Percentiles rank a stretch among this genome's conserved stretches.
phyloP scores from a whole-genome alignment of 2,113 vertebrate species.

The Perccottus glenii region DNA sequence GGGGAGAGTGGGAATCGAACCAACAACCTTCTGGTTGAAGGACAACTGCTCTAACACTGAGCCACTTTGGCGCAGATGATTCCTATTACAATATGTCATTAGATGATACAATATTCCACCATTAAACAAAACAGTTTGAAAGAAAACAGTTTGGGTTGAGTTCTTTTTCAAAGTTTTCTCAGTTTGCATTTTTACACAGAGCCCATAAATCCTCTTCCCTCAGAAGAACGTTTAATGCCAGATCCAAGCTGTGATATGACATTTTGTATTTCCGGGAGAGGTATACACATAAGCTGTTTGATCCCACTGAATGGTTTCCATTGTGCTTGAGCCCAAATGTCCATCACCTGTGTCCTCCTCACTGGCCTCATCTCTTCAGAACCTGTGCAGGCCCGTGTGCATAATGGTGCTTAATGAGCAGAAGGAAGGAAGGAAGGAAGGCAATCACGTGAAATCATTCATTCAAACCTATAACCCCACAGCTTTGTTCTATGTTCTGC shows the following conservation, averaged over 20 bases:
- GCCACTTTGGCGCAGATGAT: too few species aligned
- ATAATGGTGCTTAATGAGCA: conserved; percentile 15
- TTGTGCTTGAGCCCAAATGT: background rate
- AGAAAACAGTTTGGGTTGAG: too few species aligned
- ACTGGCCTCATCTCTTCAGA: conserved; percentile 7
- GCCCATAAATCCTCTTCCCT: background rate
- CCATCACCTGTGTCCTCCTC: conserved; percentile 11
- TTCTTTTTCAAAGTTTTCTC: background rate
- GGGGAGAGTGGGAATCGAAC: too few species aligned
- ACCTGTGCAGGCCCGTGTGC: conserved; percentile 11
- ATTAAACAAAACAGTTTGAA: too few species aligned
- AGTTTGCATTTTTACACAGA: background rate
- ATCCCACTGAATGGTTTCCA: background rate
- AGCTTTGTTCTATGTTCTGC: conserved; percentile 36
- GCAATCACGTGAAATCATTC: conserved; percentile 38
- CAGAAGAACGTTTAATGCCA: background rate
- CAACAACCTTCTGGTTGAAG: too few species aligned
- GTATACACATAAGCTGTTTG: background rate
- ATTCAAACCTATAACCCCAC: conserved; percentile 48
- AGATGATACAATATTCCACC: too few species aligned
- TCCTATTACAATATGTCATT: too few species aligned
- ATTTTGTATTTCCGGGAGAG: background rate
- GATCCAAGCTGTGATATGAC: background rate
- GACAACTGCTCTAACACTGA: too few species aligned
- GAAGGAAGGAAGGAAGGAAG: background rate